Conservation (phyloP, 2,113 vertebrate species). For the Dendropsophus ebraccatus region DNA sequence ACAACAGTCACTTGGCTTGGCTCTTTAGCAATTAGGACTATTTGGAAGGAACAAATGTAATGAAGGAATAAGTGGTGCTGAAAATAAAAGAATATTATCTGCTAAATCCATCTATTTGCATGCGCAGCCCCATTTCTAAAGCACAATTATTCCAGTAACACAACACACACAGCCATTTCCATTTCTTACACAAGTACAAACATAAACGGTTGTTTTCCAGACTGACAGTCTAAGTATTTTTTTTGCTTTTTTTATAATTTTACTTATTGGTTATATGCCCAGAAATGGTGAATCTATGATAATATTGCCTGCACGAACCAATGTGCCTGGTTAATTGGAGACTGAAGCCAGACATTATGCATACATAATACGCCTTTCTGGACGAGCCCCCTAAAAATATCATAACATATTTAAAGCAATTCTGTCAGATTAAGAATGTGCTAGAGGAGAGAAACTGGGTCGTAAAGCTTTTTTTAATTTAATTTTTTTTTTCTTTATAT, state of each 20-base stretch:
- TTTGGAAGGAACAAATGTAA: constrained; percentile 23
- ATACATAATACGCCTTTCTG: background rate
- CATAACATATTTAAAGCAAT: background rate
- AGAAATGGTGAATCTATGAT: background rate
- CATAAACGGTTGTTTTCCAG: background rate
- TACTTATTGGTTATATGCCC: background rate
- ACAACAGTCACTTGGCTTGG: constrained; percentile 4
- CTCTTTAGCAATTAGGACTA: constrained; percentile 5
- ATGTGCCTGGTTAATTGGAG: background rate
- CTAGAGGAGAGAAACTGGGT: too few relatives aligned
- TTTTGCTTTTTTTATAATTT: background rate
- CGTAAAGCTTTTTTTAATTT: too few relatives aligned
- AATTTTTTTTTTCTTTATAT: too few relatives aligned
- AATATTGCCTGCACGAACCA: background rate
- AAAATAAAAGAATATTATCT: background rate
- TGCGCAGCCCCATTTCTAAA: background rate
- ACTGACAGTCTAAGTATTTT: background rate
- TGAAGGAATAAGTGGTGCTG: background rate
- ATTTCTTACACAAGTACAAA: background rate
- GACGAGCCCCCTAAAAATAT: background rate
- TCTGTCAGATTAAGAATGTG: background rate
- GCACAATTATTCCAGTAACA: background rate
- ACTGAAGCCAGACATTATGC: background rate
- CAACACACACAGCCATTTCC: background rate
- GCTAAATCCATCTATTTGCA: background rate